Evolutionary conservation across 2,888 invertebrate genomes (phyloP).

Genomic region (Hylaea fasciaria): DNA sequence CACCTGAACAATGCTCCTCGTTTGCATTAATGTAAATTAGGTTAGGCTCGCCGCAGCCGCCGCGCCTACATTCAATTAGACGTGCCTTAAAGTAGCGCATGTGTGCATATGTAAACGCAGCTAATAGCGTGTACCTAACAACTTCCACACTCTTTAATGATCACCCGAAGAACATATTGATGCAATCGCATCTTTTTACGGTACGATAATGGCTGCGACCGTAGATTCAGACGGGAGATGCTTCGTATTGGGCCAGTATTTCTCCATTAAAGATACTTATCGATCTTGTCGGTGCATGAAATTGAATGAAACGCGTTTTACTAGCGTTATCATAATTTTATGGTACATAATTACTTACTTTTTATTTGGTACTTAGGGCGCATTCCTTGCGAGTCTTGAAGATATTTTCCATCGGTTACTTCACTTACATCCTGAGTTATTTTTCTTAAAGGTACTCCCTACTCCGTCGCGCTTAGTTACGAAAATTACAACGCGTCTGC

Average conservation of each 20-base stretch:
- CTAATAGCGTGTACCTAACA: slow-evolving; percentile 58
- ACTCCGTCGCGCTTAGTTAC: not conserved
- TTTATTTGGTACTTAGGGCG: slow-evolving; percentile 23
- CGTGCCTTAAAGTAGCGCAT: slow-evolving; percentile 77
- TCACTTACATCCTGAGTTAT: too few relatives aligned
- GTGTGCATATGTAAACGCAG: slow-evolving; percentile 72
- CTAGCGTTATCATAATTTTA: slow-evolving; percentile 41
- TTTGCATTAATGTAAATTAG: slow-evolving; percentile 85
- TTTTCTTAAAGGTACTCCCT: too few relatives aligned
- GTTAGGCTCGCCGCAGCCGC: slow-evolving; percentile 75
- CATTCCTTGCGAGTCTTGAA: slow-evolving; percentile 1
- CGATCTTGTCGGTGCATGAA: slow-evolving; percentile 36
- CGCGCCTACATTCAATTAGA: slow-evolving; percentile 84
- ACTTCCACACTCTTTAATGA: slow-evolving; percentile 61
- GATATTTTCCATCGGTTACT: too few relatives aligned
- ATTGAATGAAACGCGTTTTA: slow-evolving; percentile 39
- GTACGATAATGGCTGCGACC: slow-evolving; percentile 36
- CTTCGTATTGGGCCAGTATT: slow-evolving; percentile 32
- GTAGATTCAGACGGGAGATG: slow-evolving; percentile 30
- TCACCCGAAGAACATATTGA: slow-evolving; percentile 54
- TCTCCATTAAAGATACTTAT: slow-evolving; percentile 40
- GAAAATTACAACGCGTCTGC: slow-evolving; percentile 20
- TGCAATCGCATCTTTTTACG: slow-evolving; percentile 52
- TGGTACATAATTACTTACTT: slow-evolving; percentile 36
- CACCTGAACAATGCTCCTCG: slow-evolving; percentile 85